Base-by-base conservation (phyloP, 2,113 vertebrate genomes). In the Girardinichthys multiradiatus region DNA sequence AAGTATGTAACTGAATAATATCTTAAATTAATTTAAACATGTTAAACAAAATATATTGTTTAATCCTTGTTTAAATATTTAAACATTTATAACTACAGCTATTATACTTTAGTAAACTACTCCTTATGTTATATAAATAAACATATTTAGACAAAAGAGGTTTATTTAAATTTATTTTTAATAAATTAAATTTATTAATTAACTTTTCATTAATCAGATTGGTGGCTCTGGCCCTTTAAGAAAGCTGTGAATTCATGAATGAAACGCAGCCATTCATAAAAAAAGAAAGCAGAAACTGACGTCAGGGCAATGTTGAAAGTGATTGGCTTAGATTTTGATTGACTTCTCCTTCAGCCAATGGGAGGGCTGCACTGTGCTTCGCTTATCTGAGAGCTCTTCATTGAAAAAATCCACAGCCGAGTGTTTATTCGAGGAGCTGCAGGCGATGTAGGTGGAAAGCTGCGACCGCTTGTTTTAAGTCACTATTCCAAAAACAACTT, bases 221-320 rank as follows among this genome's bases (percentile, higher is more conserved):
- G 24, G 10, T 19, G 2, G 65, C 17, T 4, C 73, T 77, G 78
- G 58, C 74, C 68, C 90, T 93, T 93, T 94, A 94, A 94, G 87
- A 79, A 15, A 67, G 79, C 74, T 31, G n/a, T 27, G 75, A 68
- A 65, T 88, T 73, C 86, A 90, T 93, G 93, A 94, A 93, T 94
- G 93, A 93, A 94, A 87, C 87, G 84, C 82, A 89, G 84, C 85
- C 93, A 95, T 94, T 94, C 92, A 94, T 94, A 93, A 94, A 94
- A 42, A 92, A 92, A 86, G 84, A 80, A 83, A 63, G 72, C 69
- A 60, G 45, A n/a, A n/a, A 63, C 31, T 29, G 71, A 72, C 78
- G 48, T 77, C 79, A 90, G 74, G 10, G 66, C 60, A 11, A 39
- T 0, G 24, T 51, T 0, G 42, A 65, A 26, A 19, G 0, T 13